Percentiles rank a stretch among this genome's conserved stretches.
Conservation (phyloP, 2,113 vertebrate genomes). For the Elephas maximus region DNA sequence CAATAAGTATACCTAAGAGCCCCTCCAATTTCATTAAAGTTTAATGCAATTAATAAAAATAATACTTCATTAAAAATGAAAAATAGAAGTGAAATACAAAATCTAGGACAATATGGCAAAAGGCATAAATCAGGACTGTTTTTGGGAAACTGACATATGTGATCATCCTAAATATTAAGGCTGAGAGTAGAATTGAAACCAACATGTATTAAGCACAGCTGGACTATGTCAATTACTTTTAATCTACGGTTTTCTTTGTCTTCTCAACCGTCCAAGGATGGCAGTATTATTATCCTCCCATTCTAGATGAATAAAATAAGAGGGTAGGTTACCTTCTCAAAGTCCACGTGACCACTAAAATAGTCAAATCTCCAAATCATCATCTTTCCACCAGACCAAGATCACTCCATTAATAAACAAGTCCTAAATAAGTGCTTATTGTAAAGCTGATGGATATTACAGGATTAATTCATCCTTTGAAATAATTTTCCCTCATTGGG, state of each 20-base stretch:
- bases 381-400: not conserved
- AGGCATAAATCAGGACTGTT: not conserved
- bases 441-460: not conserved
- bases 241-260: not conserved
- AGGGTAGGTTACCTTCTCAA: not conserved
- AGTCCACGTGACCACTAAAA: not conserved
- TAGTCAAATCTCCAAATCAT: not conserved
- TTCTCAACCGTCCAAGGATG: not conserved
- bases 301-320: not conserved
- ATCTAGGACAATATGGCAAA: not conserved
- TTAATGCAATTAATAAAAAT: not conserved
- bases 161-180: not conserved
- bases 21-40: not conserved
- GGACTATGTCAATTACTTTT: not conserved
- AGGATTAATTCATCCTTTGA: constrained; percentile 13
- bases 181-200: not conserved
- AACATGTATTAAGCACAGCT: not conserved
- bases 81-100: not conserved
- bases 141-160: not conserved
- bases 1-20: not conserved
- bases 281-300: not conserved
- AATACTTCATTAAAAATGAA: not conserved
- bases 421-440: not conserved
- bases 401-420: not conserved
- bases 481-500: not conserved